Conservation (phyloP, 2,797 vertebrate species). For the Phoxinus dragarum region DNA sequence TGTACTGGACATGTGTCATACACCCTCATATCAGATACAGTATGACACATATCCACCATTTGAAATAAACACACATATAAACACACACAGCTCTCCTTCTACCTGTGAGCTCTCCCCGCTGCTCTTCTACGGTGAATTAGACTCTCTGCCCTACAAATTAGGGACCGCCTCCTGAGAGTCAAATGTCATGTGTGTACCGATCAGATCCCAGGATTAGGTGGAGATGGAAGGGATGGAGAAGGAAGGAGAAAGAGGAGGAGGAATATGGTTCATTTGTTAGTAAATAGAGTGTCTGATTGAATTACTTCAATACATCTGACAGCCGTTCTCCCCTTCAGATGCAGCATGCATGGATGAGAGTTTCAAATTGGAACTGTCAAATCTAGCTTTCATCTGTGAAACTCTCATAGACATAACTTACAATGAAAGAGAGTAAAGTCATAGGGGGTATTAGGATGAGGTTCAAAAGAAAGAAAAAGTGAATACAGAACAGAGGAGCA, state of each 20-base stretch:
- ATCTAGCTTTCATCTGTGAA: background rate
- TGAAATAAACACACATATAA: background rate
- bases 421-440: background rate
- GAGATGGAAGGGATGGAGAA: conserved; percentile 7
- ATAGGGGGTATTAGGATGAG: background rate
- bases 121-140: conserved; percentile 92
- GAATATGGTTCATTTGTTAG: conserved; percentile 74
- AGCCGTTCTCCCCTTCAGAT: background rate
- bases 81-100: conserved; percentile 45
- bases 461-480: conserved; percentile 14
- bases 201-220: conserved; percentile 70
- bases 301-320: background rate
- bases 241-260: conserved; percentile 61
- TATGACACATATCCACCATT: background rate
- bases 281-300: conserved; percentile 31
- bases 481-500: background rate
- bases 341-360: background rate
- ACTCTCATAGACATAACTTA: background rate
- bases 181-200: conserved; percentile 69
- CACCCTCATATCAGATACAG: background rate
- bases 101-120: conserved; percentile 86
- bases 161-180: conserved; percentile 86
- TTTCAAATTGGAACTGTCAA: background rate
- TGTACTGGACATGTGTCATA: background rate
- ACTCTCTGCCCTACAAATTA: conserved; percentile 95